phyloP scores from a whole-genome alignment of 2,888 invertebrate species.

The Rhagophthalmus giganteus region DNA sequence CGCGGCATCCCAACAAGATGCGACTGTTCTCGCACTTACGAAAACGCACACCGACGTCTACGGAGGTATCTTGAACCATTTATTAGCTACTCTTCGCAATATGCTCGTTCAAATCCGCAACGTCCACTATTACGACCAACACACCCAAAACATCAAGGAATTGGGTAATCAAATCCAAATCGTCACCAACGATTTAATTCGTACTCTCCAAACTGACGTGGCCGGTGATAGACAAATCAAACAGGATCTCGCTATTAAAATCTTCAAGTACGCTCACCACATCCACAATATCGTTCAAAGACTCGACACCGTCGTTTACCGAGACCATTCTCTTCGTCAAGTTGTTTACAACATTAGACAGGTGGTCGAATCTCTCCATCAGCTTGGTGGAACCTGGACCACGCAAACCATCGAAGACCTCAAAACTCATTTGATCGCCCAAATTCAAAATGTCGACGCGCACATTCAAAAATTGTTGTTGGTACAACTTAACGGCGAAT shows the following conservation, averaged over 20 bases:
- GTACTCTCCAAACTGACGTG: slow-evolving; percentile 6
- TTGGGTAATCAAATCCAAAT: slow-evolving; percentile 12
- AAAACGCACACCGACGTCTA: slow-evolving; percentile 5
- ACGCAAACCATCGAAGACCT: slow-evolving; percentile 4
- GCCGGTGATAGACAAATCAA: slow-evolving; percentile 4
- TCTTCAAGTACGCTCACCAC: slow-evolving; percentile 8
- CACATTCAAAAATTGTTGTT: slow-evolving; percentile 19
- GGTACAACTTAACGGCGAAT: too few species aligned
- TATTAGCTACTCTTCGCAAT: slow-evolving; percentile 14
- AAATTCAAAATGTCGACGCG: slow-evolving; percentile 6
- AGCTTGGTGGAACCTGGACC: slow-evolving; percentile 7
- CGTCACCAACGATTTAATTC: slow-evolving; percentile 12
- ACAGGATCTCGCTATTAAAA: slow-evolving; percentile 12
- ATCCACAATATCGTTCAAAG: slow-evolving; percentile 9
- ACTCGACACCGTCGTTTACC: slow-evolving; percentile 6
- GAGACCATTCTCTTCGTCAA: slow-evolving; percentile 1
- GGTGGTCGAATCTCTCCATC: slow-evolving; percentile 3
- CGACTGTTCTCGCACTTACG: background rate
- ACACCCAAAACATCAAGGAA: slow-evolving; percentile 4
- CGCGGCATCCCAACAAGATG: background rate
- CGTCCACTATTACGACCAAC: slow-evolving; percentile 3
- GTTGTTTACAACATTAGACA: slow-evolving; percentile 2
- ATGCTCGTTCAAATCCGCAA: slow-evolving; percentile 18
- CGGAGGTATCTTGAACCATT: slow-evolving; percentile 8
- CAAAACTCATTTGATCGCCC: slow-evolving; percentile 5